These are phyloP conservation scores for Onychostoma macrolepis DNA, from an alignment of 2,113 vertebrate genomes.

Conservation along the genomic window DNA sequence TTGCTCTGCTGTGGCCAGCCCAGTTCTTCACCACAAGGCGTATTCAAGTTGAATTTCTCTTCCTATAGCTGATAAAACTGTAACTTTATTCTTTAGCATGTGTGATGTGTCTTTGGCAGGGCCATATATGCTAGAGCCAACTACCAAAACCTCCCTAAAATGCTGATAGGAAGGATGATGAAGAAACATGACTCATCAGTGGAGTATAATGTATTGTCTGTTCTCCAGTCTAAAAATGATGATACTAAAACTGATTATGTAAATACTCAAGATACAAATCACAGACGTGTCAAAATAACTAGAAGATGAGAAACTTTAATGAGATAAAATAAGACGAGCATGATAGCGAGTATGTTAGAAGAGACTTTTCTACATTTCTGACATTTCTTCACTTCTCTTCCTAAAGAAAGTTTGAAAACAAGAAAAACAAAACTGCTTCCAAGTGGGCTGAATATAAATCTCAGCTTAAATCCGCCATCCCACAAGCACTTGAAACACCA, in stretches of 20 bases:
- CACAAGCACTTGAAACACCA: neutral
- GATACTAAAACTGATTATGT: neutral
- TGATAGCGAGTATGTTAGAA: neutral
- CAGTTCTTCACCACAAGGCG: neutral
- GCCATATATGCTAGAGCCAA: neutral
- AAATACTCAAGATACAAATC: neutral
- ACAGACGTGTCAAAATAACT: neutral
- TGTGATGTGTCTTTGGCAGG: neutral
- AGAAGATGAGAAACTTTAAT: constrained; percentile 45
- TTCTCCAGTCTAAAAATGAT: constrained; percentile 2
- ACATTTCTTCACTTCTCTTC: neutral
- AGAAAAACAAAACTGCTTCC: neutral
- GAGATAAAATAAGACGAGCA: neutral
- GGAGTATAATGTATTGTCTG: neutral
- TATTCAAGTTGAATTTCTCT: neutral
- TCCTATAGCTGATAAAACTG: neutral
- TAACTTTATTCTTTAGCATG: neutral
- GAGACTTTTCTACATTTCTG: neutral
- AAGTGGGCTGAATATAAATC: constrained; percentile 17
- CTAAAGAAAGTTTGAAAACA: neutral
- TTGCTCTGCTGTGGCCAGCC: neutral
- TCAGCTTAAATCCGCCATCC: neutral
- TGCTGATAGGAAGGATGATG: neutral
- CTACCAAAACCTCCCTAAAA: neutral
- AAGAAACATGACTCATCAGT: neutral